Evolutionary conservation across 2,113 vertebrate genomes (phyloP), one percentile per base, ranked within the genome.

Genomic region (Clarias magur): DNA sequence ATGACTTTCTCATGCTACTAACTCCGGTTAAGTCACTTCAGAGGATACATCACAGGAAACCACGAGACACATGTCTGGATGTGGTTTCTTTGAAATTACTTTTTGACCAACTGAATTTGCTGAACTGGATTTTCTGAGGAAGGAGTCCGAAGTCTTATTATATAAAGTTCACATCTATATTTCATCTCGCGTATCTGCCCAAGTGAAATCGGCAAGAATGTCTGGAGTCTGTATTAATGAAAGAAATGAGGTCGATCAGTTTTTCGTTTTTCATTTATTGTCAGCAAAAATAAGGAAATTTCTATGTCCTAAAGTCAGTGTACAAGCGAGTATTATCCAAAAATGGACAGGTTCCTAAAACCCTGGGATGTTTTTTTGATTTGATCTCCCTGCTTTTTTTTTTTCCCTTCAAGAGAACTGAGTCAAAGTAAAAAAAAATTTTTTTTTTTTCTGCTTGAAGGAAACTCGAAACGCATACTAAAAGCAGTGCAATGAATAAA

Each of bases 41-140:
- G 67, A 73, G 30, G 53, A 72, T 57, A 34, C 67, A 73, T 73
- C 73, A 85, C n/a, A 85, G 84, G 7, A 56, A 80, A 34, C 56
- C 79, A 80, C 56, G 60, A 60, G 56, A 80, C 79, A 38, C 56
- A 60, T 12, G 12, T 17, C 83, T 73, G 68, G 30, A 84, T 54
- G 83, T 80, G 30, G 30, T 60, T 80, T 59, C 67, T 83, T 70
- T 57, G 54, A 54, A 72, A 84, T 84, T 84, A 30, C 16, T 72
- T 70, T 84, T 56, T 70, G 42, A 70, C 48, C 3, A 19, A 80
- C 63, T 70, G 65, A 84, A 84, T 56, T 70, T 70, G 56, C 79
- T 60, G 79, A 60, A 80, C 9, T 34, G 56, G 56, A 80, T 23
- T 80, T 59, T 60, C 79, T 34, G 27, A 80, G 56, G 16, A 59